Percentiles rank a stretch among this genome's conserved stretches.
Evolutionary conservation across 2,797 vertebrate genomes (phyloP).

Genomic region (Odontamblyopus rebecca): DNA sequence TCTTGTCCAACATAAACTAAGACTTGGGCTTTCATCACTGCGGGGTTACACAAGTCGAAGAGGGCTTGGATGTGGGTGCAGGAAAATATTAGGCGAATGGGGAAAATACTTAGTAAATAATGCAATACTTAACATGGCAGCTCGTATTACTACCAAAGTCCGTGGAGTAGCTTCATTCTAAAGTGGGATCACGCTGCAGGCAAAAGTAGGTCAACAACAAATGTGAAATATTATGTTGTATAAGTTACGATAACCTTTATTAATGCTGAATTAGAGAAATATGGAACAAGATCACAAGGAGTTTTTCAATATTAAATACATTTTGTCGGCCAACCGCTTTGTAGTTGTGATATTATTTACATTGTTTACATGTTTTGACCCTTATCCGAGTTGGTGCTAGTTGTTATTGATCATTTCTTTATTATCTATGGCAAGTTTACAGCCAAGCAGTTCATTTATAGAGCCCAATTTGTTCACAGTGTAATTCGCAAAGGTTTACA

Average conservation of each 20-base stretch:
- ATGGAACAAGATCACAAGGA: neutral
- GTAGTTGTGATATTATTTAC: too few relatives aligned
- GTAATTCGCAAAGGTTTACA: too few relatives aligned
- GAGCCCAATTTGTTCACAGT: too few relatives aligned
- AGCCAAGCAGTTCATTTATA: too few relatives aligned
- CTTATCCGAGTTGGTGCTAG: too few relatives aligned
- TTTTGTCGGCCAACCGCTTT: neutral
- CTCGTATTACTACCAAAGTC: neutral
- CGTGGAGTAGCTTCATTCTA: neutral
- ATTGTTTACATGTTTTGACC: too few relatives aligned
- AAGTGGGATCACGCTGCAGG: neutral
- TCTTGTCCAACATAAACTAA: slow-evolving; percentile 33
- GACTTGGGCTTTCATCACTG: slow-evolving; percentile 35
- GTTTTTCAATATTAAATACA: neutral
- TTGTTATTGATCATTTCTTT: too few relatives aligned
- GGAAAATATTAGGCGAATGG: slow-evolving; percentile 1
- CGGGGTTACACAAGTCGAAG: slow-evolving; percentile 9
- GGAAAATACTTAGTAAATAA: slow-evolving; percentile 5
- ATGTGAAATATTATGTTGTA: neutral
- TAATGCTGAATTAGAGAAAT: neutral
- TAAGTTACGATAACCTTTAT: neutral
- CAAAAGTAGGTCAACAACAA: neutral
- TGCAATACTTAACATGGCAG: neutral
- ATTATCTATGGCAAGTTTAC: too few relatives aligned
- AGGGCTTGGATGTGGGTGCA: neutral